Evolutionary conservation across 2,113 vertebrate genomes (phyloP), one percentile per base, ranked within the genome.

Genomic region (Mormyrus iriodes): DNA sequence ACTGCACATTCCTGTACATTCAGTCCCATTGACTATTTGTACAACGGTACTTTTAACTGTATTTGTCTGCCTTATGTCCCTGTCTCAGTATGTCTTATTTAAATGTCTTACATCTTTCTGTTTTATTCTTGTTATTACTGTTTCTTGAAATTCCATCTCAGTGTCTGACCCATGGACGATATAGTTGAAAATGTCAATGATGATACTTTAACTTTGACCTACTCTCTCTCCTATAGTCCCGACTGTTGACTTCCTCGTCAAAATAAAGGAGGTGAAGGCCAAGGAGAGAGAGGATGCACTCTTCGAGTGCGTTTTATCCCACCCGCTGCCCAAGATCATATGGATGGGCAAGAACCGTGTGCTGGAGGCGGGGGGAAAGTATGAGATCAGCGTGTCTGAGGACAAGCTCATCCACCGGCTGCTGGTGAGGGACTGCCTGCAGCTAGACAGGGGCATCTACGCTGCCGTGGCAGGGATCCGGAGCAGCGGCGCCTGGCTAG

Each of bases 401-500:
- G 95, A 98, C 0, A 97, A 96, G 27, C 93, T 97, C 82, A 96
- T 93, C 91, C 97, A 98, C 91, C 91, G 90, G 79, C 95, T 98
- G 90, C 13, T 95, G 53, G 92, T 98, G 82, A 96, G 87, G 61
- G 94, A 95, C 0, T 93, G 92, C 46, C 88, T 0, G 3, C 90
- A 90, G 88, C 91, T 92, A 42, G 97, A 98, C 93, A 96, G 91
- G 0, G 97, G 97, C 10, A 95, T 97, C 91, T 98, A 97, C 65
- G 94, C 96, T 0, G 95, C 97, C 1, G 91, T 93, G 61, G 94
- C 92, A 0, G 97, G 97, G 6, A 93, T 92, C 21, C 93, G 93
- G 0, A 91, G 94, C 89, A 97, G 96, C 85, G 97, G 94, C 0
- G 97, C 97, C 89, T 97, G 96, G 96, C 96, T 98, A 24, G 89